These are phyloP conservation scores for Melanotaenia nigrans DNA, from an alignment of 2,797 vertebrate genomes.

Conservation along the genomic window DNA sequence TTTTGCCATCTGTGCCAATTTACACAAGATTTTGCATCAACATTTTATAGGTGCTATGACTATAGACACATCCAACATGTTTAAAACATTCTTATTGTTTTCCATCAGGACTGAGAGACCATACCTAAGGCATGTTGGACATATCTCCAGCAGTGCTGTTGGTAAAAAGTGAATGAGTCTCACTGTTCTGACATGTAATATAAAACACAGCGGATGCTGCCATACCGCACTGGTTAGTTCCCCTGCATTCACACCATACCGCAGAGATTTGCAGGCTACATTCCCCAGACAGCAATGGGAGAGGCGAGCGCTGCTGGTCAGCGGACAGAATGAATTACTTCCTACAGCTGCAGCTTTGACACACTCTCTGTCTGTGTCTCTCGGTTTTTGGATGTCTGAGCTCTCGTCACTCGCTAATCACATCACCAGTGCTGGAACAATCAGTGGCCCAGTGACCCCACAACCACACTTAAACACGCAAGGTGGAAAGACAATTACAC, in stretches of 20 bases:
- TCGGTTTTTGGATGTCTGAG: constrained; percentile 46
- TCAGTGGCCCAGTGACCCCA: constrained; percentile 41
- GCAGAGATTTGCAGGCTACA: constrained; percentile 69
- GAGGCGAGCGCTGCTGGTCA: constrained; percentile 59
- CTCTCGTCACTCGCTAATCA: constrained; percentile 67
- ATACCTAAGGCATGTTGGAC: constrained; percentile 44
- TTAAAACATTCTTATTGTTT: constrained; percentile 36
- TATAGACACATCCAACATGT: constrained; percentile 24
- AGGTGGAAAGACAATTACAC: constrained; percentile 26
- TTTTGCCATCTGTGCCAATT: constrained; percentile 15
- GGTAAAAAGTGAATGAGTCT: constrained; percentile 47
- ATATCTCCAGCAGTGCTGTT: constrained; percentile 48
- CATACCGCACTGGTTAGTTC: constrained; percentile 55
- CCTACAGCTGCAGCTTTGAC: constrained; percentile 75
- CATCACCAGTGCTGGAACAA: constrained; percentile 44
- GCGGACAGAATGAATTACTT: constrained; percentile 76
- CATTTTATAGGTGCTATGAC: constrained; percentile 8
- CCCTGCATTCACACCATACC: constrained; percentile 67
- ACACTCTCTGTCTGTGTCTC: constrained; percentile 48
- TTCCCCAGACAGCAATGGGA: constrained; percentile 49
- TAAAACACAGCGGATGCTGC: constrained; percentile 56
- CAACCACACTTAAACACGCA: constrained; percentile 40
- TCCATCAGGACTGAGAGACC: constrained; percentile 33
- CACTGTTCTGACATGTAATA: constrained; percentile 53
- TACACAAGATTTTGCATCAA: constrained; percentile 17